Conservation (phyloP, 2,888 invertebrate genomes). For the Meandrusa payeni region DNA sequence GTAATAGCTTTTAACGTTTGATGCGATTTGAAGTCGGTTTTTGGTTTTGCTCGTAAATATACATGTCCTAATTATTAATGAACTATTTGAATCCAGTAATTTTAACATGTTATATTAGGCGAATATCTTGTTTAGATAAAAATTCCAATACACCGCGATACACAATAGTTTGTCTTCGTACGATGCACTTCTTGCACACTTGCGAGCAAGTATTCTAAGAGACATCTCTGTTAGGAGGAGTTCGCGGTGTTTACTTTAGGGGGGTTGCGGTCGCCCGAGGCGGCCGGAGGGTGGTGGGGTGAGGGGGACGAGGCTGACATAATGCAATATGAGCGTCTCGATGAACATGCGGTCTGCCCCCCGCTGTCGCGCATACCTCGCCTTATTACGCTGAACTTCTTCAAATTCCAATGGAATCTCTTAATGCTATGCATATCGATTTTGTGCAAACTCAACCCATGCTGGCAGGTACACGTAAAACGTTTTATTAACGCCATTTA, state of each 20-base stretch:
- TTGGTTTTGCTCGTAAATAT: no score
- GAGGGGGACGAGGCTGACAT: slow-evolving; percentile 25
- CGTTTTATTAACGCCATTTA: no score
- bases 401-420: slow-evolving; percentile 15
- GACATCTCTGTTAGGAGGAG: slow-evolving; percentile 19
- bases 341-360: slow-evolving; percentile 31
- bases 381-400: slow-evolving; percentile 18
- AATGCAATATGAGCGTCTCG: slow-evolving; percentile 34
- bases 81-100: no score
- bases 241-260: slow-evolving; percentile 16
- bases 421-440: slow-evolving; percentile 7
- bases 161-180: slow-evolving; percentile 13
- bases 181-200: slow-evolving; percentile 17
- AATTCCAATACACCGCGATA: background rate
- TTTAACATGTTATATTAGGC: no score
- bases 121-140: background rate
- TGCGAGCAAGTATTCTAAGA: slow-evolving; percentile 19
- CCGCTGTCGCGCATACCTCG: slow-evolving; percentile 22
- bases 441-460: background rate
- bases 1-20: no score
- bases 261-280: slow-evolving; percentile 10
- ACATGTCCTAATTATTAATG: no score
- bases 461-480: no score
- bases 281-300: slow-evolving; percentile 21
- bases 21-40: no score